Evolutionary conservation across 2,113 vertebrate genomes (phyloP).

Genomic region (Aegithalos caudatus): DNA sequence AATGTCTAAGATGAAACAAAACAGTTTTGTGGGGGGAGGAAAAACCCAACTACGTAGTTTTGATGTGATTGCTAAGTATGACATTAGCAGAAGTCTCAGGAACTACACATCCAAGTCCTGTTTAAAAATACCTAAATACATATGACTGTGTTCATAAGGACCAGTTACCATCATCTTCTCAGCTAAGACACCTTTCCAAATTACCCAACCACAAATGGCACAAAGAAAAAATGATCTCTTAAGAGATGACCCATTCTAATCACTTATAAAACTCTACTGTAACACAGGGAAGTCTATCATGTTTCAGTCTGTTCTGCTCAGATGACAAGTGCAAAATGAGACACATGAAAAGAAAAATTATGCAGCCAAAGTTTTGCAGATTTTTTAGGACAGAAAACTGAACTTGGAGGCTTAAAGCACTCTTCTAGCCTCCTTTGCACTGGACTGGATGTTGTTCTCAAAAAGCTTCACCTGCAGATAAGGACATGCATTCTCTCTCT

Average conservation of each 20-base stretch:
- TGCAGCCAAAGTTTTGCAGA: background rate
- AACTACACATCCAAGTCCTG: background rate
- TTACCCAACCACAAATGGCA: background rate
- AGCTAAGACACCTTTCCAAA: background rate
- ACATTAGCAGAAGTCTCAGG: background rate
- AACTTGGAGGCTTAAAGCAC: background rate
- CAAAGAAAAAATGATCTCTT: background rate
- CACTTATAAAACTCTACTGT: background rate
- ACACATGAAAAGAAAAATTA: background rate
- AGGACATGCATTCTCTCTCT: background rate
- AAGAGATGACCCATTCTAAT: background rate
- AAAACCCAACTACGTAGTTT: background rate
- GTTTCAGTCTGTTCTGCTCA: background rate
- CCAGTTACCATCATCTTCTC: background rate
- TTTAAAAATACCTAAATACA: background rate
- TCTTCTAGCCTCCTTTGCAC: background rate
- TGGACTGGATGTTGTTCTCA: background rate
- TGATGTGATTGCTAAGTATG: background rate
- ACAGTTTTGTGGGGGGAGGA: fast-evolving
- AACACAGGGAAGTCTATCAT: background rate
- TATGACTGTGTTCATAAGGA: background rate
- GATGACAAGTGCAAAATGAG: background rate
- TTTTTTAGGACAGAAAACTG: background rate
- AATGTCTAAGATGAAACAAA: background rate
- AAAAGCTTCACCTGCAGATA: background rate